Base-by-base conservation (phyloP, 1,140 invertebrate species). In the Lucilia cuprina region DNA sequence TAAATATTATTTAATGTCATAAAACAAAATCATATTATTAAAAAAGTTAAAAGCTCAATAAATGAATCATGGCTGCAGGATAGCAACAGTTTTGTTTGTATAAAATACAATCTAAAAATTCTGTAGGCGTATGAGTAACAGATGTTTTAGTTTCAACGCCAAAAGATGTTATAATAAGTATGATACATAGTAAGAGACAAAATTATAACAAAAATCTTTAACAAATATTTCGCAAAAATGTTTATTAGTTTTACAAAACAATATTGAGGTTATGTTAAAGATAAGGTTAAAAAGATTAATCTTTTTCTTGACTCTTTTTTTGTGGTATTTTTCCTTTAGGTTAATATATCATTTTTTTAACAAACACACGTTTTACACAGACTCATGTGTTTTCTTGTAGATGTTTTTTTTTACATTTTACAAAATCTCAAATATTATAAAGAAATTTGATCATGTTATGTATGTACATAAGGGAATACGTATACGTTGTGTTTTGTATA, bases 271-370 rank as follows among this genome's bases (percentile, higher is more conserved):
- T 60, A 60, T 60, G 55, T 60, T n/a, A 60, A n/a, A 60, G 55
- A 60, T 60, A 60, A 60, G 55, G 55, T 60, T n/a, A 60, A 60
- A 60, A 60, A n/a, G 55, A 60, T 60, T 60, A 60, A 60, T 60
- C 55, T 60, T 60, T 60, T 60, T n/a, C n/a, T 60, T 41, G 35
- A 8, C n/a, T n/a, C n/a, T 41, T 60, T 10, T 13, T 60, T 60
- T 60, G 55, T 60, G 14, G 55, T n/a, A 17, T 14, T n/a, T 60
- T 8, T 41, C 5, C 7, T 60, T 60, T n/a, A 60, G 55, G 55
- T 60, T 60, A 60, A 60, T n/a, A 60, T 60, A 41, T 41, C 5
- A 41, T 30, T 30, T 30, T 30, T 30, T 30, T 30, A 30, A 30
- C 25, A 30, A 30, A 30, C 25, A 30, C 25, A 30, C 25, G n/a